Evolutionary conservation across 2,888 invertebrate genomes (phyloP).

Genomic region (Masnerella sp.): DNA sequence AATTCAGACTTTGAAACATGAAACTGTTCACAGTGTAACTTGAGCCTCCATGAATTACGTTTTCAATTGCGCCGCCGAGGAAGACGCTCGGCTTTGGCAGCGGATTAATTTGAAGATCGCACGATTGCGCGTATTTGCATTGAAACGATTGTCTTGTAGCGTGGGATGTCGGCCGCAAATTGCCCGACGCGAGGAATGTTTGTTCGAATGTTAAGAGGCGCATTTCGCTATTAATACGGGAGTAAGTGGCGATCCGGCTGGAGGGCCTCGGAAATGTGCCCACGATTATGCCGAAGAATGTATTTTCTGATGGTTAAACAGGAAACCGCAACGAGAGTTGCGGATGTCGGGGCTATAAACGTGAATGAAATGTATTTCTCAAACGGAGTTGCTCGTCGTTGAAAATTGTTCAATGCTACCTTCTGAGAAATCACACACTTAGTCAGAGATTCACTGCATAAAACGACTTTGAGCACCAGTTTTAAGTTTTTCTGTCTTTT

Average conservation of each 20-base stretch:
- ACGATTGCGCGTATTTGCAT: slow-evolving; percentile 51
- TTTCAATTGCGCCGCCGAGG: slow-evolving; percentile 48
- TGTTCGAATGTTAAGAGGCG: slow-evolving; percentile 28
- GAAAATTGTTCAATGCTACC: slow-evolving; percentile 18
- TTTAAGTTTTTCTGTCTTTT: background rate
- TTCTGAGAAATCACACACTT: slow-evolving; percentile 19
- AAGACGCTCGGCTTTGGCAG: slow-evolving; percentile 34
- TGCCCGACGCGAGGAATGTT: slow-evolving; percentile 30
- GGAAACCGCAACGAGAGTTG: slow-evolving; percentile 52
- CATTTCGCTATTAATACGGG: slow-evolving; percentile 24
- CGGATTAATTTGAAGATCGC: slow-evolving; percentile 48
- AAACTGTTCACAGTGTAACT: too few species aligned
- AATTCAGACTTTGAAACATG: too few species aligned
- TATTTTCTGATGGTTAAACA: slow-evolving; percentile 34
- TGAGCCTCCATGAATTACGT: slow-evolving; percentile 44
- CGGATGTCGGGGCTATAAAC: slow-evolving; percentile 42
- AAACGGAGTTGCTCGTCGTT: slow-evolving; percentile 9
- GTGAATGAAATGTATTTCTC: slow-evolving; percentile 21
- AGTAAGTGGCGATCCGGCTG: slow-evolving; percentile 15
- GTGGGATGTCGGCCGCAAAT: slow-evolving; percentile 37
- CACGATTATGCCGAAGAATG: slow-evolving; percentile 36
- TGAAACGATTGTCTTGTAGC: slow-evolving; percentile 53
- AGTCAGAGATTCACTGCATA: too few species aligned
- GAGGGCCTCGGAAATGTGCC: slow-evolving; percentile 16
- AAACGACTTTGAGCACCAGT: too few species aligned